Conservation (phyloP, 2,888 invertebrate species). For the Urechis unicinctus region DNA sequence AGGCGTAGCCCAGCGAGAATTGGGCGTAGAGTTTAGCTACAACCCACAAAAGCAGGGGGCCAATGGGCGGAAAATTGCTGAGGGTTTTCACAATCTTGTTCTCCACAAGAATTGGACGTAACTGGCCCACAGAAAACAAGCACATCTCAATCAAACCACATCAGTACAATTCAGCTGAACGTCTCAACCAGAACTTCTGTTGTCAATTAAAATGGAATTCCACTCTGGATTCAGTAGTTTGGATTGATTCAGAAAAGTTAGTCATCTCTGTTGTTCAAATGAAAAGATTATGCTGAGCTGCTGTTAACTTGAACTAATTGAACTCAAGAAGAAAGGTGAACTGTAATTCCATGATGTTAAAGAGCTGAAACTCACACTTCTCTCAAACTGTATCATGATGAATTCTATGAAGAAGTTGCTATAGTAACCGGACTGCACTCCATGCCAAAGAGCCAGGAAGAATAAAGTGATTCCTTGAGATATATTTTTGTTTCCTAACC, state of each 20-base stretch:
- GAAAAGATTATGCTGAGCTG: background rate
- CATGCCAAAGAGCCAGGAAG: conserved; percentile 95
- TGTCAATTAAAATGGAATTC: too few relatives aligned
- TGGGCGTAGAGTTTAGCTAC: conserved; percentile 27
- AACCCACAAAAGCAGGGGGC: conserved; percentile 24
- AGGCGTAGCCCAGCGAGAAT: conserved; percentile 37
- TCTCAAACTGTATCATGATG: conserved; percentile 51
- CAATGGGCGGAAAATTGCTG: conserved; percentile 3
- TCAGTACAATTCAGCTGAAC: background rate
- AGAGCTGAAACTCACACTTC: conserved; percentile 28
- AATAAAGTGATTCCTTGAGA: conserved; percentile 77
- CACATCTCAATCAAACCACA: background rate
- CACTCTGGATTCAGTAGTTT: too few relatives aligned
- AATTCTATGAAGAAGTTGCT: conserved; percentile 88
- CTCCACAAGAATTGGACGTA: background rate
- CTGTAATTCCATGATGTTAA: background rate
- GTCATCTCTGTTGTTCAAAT: too few relatives aligned
- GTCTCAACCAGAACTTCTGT: too few relatives aligned
- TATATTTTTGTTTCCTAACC: conserved; percentile 70
- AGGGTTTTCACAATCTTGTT: conserved; percentile 4
- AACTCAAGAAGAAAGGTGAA: background rate
- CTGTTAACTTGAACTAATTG: background rate
- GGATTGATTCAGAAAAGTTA: too few relatives aligned
- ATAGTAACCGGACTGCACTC: conserved; percentile 89
- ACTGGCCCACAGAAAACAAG: conserved; percentile 1